A percentile compares a stretch with the other conserved stretches of the same genome.
Evolutionary conservation across 2,888 invertebrate species (phyloP).

Genomic region (Phorcus lineatus): DNA sequence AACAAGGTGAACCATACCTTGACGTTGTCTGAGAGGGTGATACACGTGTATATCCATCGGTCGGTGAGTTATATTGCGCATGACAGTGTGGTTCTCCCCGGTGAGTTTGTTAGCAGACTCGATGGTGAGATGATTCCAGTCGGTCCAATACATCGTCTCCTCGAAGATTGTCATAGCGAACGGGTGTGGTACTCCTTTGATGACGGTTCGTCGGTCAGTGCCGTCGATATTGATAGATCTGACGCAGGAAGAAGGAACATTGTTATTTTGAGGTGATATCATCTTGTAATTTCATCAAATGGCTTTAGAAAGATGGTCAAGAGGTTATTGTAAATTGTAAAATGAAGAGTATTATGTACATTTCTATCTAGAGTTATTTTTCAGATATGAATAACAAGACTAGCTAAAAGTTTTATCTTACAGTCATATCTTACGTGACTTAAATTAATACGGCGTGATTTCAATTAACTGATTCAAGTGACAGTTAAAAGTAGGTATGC

Average conservation of each 20-base stretch:
- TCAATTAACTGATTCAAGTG: no score
- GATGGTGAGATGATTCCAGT: slow-evolving; percentile 97
- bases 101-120: slow-evolving; percentile 92
- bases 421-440: no score
- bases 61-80: slow-evolving; percentile 94
- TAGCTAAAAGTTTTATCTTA: no score
- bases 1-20: no score
- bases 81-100: slow-evolving; percentile 81
- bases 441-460: no score
- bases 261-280: background rate
- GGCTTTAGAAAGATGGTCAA: no score
- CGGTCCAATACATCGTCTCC: slow-evolving; percentile 93
- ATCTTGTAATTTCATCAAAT: no score
- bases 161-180: slow-evolving; percentile 77
- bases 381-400: no score
- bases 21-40: slow-evolving; percentile 89
- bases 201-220: slow-evolving; percentile 82
- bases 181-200: slow-evolving; percentile 95
- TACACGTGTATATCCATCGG: slow-evolving; percentile 95
- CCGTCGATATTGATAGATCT: slow-evolving; percentile 88
- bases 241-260: background rate
- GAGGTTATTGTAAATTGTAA: no score
- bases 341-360: no score
- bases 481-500: no score
- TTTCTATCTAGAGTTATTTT: no score